These are phyloP conservation scores for Sebastes hubbsi DNA, from an alignment of 2,797 vertebrate species.

Conservation along the genomic window DNA sequence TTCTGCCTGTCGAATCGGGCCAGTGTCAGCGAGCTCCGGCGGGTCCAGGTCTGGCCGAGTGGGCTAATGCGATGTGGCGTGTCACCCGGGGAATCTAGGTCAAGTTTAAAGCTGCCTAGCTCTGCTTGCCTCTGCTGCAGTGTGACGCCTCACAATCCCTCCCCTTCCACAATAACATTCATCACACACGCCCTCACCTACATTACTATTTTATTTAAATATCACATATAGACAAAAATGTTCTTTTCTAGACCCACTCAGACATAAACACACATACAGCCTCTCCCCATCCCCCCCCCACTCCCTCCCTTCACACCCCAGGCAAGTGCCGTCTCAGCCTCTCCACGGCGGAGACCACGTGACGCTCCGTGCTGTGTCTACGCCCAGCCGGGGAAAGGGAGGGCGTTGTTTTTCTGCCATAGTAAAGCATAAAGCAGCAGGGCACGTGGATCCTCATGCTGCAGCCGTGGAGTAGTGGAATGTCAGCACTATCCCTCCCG, in stretches of 20 bases:
- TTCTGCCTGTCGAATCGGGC: slow-evolving; percentile 85
- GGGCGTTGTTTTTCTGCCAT: slow-evolving; percentile 72
- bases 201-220: neutral
- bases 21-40: slow-evolving; percentile 82
- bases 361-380: slow-evolving; percentile 40
- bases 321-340: slow-evolving; percentile 55
- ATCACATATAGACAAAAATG: neutral
- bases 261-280: slow-evolving; percentile 28
- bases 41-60: slow-evolving; percentile 80
- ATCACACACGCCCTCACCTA: neutral
- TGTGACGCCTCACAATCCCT: slow-evolving; percentile 58
- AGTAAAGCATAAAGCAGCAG: slow-evolving; percentile 78
- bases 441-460: slow-evolving; percentile 83
- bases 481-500: slow-evolving; percentile 69
- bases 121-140: slow-evolving; percentile 70
- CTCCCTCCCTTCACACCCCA: slow-evolving; percentile 41
- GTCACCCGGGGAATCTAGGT: slow-evolving; percentile 89
- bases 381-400: slow-evolving; percentile 23
- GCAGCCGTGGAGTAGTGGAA: slow-evolving; percentile 76
- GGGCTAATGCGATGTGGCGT: slow-evolving; percentile 88
- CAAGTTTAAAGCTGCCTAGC: slow-evolving; percentile 85
- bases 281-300: slow-evolving; percentile 28
- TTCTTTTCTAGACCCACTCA: slow-evolving; percentile 19
- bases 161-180: slow-evolving; percentile 24
- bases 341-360: slow-evolving; percentile 70